phyloP scores from a whole-genome alignment of 2,797 vertebrate species.

The Falco berigora region DNA sequence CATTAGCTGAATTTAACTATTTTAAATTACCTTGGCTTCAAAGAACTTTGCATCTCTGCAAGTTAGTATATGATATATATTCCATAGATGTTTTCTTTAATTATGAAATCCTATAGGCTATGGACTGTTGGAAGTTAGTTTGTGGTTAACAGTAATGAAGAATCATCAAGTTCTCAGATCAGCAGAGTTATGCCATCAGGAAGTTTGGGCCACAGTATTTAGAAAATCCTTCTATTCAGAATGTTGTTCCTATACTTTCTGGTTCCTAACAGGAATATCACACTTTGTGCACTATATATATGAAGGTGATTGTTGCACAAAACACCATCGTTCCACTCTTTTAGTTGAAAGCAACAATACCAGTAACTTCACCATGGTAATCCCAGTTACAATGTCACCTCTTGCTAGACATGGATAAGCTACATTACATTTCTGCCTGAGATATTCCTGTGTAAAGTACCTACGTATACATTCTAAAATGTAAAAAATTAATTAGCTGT shows the following conservation, averaged over 20 bases:
- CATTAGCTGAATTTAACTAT: neutral
- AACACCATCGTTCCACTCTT: neutral
- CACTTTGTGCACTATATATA: neutral
- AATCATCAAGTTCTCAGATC: neutral
- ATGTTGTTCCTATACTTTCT: neutral
- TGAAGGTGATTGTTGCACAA: neutral
- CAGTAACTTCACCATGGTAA: neutral
- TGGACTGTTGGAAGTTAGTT: neutral
- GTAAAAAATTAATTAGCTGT: neutral
- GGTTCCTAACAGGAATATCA: neutral
- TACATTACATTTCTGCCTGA: neutral
- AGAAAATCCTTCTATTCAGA: neutral
- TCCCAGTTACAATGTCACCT: neutral
- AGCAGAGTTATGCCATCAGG: neutral
- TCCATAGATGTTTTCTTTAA: neutral
- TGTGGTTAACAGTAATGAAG: neutral
- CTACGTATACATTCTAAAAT: neutral
- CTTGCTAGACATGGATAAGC: neutral
- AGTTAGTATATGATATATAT: neutral
- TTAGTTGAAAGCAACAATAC: neutral
- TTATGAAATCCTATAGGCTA: neutral
- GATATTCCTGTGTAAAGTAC: neutral
- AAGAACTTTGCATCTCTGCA: neutral
- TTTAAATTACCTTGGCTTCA: neutral
- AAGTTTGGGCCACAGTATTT: neutral